Evolutionary conservation across 2,797 vertebrate genomes (phyloP).

Genomic region (Pyrocephalus nanus): DNA sequence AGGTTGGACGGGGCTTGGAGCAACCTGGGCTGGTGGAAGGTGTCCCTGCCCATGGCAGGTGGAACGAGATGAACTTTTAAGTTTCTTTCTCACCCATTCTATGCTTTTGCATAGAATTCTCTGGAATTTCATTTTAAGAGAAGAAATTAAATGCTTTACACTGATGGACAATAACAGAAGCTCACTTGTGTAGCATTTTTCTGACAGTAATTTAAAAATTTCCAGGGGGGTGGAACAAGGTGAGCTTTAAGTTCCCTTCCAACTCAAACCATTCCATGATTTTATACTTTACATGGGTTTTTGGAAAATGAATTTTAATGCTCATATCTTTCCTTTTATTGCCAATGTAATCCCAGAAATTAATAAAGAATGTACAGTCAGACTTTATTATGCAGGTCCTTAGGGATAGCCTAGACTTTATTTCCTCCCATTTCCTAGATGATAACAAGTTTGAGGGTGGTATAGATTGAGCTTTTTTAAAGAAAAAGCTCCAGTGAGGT

Average conservation of each 20-base stretch:
- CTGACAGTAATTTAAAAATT: neutral
- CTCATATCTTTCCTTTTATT: neutral
- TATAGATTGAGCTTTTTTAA: neutral
- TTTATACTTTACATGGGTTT: neutral
- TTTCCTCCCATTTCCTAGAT: neutral
- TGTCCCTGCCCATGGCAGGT: neutral
- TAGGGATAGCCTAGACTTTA: neutral
- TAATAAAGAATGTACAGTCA: neutral
- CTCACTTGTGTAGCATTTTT: neutral
- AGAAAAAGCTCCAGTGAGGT: neutral
- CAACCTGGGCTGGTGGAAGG: fast-evolving
- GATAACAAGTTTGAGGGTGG: neutral
- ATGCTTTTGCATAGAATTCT: neutral
- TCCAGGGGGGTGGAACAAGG: neutral
- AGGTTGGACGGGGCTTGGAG: neutral
- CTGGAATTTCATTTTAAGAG: neutral
- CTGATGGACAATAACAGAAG: neutral
- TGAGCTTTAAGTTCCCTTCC: neutral
- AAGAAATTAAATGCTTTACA: neutral
- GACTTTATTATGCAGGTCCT: neutral
- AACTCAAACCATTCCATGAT: neutral
- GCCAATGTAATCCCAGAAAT: neutral
- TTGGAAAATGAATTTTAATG: neutral
- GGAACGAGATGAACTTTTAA: fast-evolving
- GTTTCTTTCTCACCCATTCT: neutral